phyloP scores from a whole-genome alignment of 2,797 vertebrate genomes.

The Peromyscus nudipes region DNA sequence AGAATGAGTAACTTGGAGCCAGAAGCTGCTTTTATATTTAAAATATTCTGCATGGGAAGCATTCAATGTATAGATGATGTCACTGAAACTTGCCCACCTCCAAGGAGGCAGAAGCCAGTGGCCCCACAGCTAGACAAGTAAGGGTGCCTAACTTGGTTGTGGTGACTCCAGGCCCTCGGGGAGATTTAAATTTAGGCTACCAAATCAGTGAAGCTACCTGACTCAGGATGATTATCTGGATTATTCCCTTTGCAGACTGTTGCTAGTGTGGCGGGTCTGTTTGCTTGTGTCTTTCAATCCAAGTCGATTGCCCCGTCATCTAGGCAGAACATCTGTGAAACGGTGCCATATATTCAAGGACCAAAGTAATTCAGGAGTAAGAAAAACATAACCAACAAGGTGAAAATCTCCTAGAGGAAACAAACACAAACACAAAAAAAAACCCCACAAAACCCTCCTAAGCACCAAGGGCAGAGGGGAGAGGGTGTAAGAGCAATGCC shows the following conservation, averaged over 20 bases:
- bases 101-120: background rate
- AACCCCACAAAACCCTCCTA: background rate
- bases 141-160: too few species aligned
- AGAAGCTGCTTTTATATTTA: background rate
- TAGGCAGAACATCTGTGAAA: constrained; percentile 36
- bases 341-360: constrained; percentile 1
- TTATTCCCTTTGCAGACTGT: background rate
- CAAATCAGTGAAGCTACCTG: background rate
- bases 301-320: background rate
- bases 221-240: background rate
- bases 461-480: background rate
- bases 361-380: constrained; percentile 17
- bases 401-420: background rate
- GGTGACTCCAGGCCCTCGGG: background rate
- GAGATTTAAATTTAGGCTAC: background rate
- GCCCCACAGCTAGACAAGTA: background rate
- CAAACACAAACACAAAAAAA: background rate
- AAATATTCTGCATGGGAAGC: background rate
- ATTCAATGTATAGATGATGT: background rate
- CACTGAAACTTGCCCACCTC: background rate
- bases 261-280: background rate
- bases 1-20: constrained; percentile 6
- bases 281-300: background rate
- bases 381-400: constrained; percentile 46
- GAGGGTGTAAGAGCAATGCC: background rate